Base-by-base conservation (phyloP, 1,140 invertebrate genomes). In the Amphibalanus amphitrite region DNA sequence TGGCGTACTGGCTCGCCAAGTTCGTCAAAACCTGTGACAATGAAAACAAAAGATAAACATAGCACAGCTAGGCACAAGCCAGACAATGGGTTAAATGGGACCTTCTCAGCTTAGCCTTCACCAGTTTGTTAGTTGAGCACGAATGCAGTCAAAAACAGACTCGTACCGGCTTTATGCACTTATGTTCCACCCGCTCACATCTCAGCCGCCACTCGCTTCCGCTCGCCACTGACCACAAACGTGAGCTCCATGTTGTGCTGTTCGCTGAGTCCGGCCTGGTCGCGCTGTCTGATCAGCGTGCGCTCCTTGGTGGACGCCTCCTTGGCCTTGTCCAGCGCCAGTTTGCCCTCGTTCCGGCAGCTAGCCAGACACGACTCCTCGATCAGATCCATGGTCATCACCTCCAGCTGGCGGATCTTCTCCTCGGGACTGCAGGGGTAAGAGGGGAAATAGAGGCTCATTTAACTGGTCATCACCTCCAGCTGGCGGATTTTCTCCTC, bases 251-350 rank as follows among this genome's bases (percentile, higher is more conserved):
- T 28, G 28, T 67, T 67, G 65, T 67, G 65, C 28, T 10, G 23
- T 3, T 67, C 65, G 3, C 8, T 28, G 28, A 67, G 65, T 8
- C 65, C 65, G 6, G 65, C 65, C 65, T 67, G 65, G 6, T 67
- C 65, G 28, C 65, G 65, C 10, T 67, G n/a, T 3, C 65, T 83
- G 71, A 94, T 92, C n/a, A 98, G 79, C 73, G 88, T 89, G 73
- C 89, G 83, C 80, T 99, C 96, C 79, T 97, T 89, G 15, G 91
- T 86, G 0, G 92, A 94, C 25, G 95, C 95, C 82, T 99, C 95
- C 81, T 97, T 97, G 0, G 95, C 96, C 80, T 95, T 91, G 70
- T 94, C 90, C 38, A 99, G 80, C 0, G 94, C 88, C 76, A 85
- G 77, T 76, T 85, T 85, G 64, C 82, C 80, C 71, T 91, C 85